Conservation (phyloP, 2,113 vertebrate genomes). For the Tapirus terrestris region DNA sequence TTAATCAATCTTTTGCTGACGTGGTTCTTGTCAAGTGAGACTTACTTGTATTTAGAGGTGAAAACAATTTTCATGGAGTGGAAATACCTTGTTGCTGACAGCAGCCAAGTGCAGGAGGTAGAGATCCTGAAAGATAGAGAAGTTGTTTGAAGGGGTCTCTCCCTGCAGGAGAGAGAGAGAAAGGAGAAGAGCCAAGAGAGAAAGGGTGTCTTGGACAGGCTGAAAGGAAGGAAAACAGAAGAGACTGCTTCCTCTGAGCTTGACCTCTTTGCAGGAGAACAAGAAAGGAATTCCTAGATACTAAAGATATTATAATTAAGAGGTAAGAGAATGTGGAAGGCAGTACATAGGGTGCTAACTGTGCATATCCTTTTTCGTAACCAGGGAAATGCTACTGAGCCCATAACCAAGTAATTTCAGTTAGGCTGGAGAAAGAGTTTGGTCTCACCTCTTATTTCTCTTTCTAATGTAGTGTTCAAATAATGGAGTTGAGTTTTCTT, state of each 20-base stretch:
- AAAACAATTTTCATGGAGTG: neutral
- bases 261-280: neutral
- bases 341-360: neutral
- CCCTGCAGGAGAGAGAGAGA: neutral
- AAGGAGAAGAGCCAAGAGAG: neutral
- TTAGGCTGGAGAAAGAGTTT: neutral
- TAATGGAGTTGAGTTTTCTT: slow-evolving; percentile 15
- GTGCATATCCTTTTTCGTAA: neutral
- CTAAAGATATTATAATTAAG: neutral
- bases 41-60: neutral
- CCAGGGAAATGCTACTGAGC: neutral
- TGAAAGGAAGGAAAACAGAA: neutral
- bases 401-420: neutral
- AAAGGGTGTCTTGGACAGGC: neutral
- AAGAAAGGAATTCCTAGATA: neutral
- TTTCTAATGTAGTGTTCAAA: neutral
- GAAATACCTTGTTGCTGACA: neutral
- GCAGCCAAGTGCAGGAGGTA: neutral
- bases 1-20: neutral
- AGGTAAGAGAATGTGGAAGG: neutral
- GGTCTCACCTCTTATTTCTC: neutral
- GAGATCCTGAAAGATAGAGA: neutral
- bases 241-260: neutral
- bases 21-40: neutral
- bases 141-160: neutral